Base-by-base conservation (phyloP, 2,888 invertebrate species). In the Athetis lepigone region DNA sequence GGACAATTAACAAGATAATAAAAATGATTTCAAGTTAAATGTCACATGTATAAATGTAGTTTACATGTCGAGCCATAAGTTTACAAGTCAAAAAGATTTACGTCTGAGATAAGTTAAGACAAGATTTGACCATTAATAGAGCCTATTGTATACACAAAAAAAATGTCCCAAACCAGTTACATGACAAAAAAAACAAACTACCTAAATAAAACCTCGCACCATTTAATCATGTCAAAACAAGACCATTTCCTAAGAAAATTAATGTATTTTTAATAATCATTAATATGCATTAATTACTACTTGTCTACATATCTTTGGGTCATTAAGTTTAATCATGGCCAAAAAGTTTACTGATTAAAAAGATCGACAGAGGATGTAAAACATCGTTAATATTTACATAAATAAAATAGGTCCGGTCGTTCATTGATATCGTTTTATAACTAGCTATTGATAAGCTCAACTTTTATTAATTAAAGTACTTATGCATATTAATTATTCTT, bases 291-390 rank as follows among this genome's bases (percentile, higher is more conserved):
- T 68, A 75, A 75, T 75, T 75, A 68, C 54, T 40, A 54, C 54
- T 39, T 75, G 52, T 73, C 40, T 16, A 56, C 62, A 49, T 67
- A 70, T 59, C 50, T 61, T 42, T 42, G 27, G 42, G 29, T 36
- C 29, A 63, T 68, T 68, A 68, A 52, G 46, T 50, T 50, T 60
- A 61, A 61, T 46, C 40, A 62, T 59, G n/a, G 73, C 66, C 23
- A 75, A 79, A 76, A 72, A 61, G 16, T 29, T 8, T 27, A 65
- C 52, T 68, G 58, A 65, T 70, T 63, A 63, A 57, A 50, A 61
- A n/a, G n/a, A 70, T 56, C 18, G 27, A 51, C 2, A 54, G 47
- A 67, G 78, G 80, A 79, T 70, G 67, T 75, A 13, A 36, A 29
- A 46, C 21, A 43, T 62, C 68, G 39, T 75, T 56, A 79, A 73